Conservation (phyloP, 2,797 vertebrate species). For the Phataginus tricuspis region DNA sequence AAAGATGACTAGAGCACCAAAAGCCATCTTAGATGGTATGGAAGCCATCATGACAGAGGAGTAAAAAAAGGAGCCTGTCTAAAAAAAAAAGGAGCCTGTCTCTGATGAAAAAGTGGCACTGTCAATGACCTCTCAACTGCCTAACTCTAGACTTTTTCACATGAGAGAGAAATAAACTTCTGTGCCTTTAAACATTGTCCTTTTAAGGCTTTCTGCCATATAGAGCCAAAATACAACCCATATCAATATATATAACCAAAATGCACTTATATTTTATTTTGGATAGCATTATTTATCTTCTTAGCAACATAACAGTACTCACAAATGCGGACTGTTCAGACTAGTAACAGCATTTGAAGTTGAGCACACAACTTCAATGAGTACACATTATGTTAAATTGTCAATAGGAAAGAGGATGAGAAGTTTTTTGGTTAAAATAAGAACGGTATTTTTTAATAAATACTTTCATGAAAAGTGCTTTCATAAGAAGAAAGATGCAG, state of each 20-base stretch:
- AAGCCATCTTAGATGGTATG: neutral
- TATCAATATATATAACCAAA: neutral
- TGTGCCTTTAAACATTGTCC: neutral
- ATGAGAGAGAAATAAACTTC: neutral
- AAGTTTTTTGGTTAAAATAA: constrained; percentile 38
- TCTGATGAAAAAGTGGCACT: neutral
- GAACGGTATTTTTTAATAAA: neutral
- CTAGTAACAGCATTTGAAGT: neutral
- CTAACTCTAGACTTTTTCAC: neutral
- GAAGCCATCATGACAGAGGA: neutral
- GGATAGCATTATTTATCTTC: neutral
- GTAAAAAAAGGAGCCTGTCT: neutral
- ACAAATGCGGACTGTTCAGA: neutral
- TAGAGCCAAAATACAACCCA: neutral
- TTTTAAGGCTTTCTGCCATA: constrained; percentile 9
- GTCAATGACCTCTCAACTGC: neutral
- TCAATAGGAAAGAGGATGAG: neutral
- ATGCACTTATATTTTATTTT: constrained; percentile 26
- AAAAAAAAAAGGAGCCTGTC: neutral
- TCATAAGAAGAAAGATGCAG: neutral
- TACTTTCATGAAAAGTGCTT: neutral
- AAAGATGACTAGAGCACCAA: neutral
- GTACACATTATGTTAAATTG: neutral
- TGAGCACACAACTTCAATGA: neutral
- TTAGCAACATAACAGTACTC: neutral